These are phyloP conservation scores for Forbesichthys papilliferus DNA, from an alignment of 2,113 vertebrate species.

Conservation along the genomic window DNA sequence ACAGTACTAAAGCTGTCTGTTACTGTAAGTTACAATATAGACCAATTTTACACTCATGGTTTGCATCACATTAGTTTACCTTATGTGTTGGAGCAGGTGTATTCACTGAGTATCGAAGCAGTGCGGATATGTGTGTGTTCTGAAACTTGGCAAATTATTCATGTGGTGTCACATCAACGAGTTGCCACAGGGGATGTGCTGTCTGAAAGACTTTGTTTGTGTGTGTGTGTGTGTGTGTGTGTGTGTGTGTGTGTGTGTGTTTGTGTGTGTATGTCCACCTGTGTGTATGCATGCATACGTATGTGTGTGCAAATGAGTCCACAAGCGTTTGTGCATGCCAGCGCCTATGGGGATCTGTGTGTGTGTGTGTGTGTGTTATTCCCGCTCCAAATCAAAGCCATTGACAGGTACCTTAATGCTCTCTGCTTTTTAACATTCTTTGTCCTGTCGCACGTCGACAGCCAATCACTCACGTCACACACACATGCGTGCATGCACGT, in stretches of 20 bases:
- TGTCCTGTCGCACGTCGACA: slow-evolving; percentile 35
- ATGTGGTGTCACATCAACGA: slow-evolving; percentile 64
- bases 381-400: slow-evolving; percentile 74
- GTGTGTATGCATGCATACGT: neutral
- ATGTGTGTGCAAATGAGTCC: slow-evolving; percentile 4
- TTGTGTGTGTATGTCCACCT: neutral
- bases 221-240: neutral
- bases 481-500: slow-evolving; percentile 1
- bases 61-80: too few species aligned
- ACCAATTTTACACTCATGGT: too few species aligned
- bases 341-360: neutral
- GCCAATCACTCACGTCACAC: slow-evolving; percentile 66
- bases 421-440: slow-evolving; percentile 66
- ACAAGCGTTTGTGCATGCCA: too few species aligned
- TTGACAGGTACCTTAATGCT: slow-evolving; percentile 73
- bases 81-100: too few species aligned
- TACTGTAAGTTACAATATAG: too few species aligned
- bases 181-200: slow-evolving; percentile 52
- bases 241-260: slow-evolving; percentile 13
- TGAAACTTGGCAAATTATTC: slow-evolving; percentile 63
- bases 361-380: slow-evolving; percentile 59
- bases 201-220: neutral
- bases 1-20: too few species aligned
- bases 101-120: too few species aligned
- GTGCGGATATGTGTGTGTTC: too few species aligned